Evolutionary conservation across 2,888 invertebrate genomes (phyloP), one percentile per base, ranked within the genome.

Genomic region (Erpobdella octoculata): DNA sequence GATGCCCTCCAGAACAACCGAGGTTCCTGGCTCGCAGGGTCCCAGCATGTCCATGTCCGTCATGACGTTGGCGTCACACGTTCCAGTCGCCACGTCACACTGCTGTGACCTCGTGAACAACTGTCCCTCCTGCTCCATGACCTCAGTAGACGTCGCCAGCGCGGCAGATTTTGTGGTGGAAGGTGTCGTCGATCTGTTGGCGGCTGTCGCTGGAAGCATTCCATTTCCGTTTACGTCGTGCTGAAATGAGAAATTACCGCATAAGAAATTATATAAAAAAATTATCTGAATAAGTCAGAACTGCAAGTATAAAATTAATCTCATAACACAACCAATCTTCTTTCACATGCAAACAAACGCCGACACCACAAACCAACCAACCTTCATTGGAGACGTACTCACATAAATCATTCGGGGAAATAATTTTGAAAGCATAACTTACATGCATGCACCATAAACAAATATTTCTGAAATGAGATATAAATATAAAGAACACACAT

Each of bases 21-120:
- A 91, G 69, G 95, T 95, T 79, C 96, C 96, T 75, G 96, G 96
- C 85, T 96, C 96, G 86, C 95, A 96, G 75, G 95, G 94, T n/a
- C 95, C 96, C 80, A 96, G 86, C 85, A 93, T 93, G 84, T 96
- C 96, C 8, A 95, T 94, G 85, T 96, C 96, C 73, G 94, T 95
- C 80, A 93, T 91, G 78, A 93, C 93, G 78, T 92, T 93, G 76
- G 93, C 91, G 79, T 91, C 92, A 35, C 76, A 76, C 0, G 80
- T 79, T 38, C 80, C 81, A 66, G 73, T 70, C 36, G 58, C 71
- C 28, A 66, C 67, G 36, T 72, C 71, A 15, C 38, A 28, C 33
- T 48, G 53, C 8, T 25, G 31, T 21, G 38, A 18, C 31, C 41
- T 18, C 36, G 41, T 21, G 25, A 9, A 28, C 25, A n/a, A 18